Conservation (phyloP, 30 jellyfish, hydroid and myxozoan genomes). For the Turritopsis dohrnii region DNA sequence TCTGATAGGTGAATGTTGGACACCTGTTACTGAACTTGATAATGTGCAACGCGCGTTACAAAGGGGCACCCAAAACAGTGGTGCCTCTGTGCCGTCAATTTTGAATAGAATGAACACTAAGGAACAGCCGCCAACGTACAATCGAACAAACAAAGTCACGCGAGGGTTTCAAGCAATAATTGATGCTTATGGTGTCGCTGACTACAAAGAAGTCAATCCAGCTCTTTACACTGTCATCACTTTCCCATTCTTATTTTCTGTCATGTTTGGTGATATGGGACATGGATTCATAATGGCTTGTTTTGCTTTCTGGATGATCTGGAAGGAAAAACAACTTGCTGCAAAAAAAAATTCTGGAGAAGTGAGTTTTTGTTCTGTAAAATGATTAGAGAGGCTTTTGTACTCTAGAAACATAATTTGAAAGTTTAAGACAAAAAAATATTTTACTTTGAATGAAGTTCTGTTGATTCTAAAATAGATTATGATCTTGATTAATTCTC, state of each 20-base stretch:
- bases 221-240: constrained; percentile 79
- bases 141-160: constrained; percentile 71
- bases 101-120: constrained; percentile 80
- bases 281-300: constrained; percentile 75
- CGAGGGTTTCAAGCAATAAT: constrained; percentile 87
- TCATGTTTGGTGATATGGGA: constrained; percentile 95
- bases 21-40: constrained; percentile 82
- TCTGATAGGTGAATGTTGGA: constrained; percentile 96
- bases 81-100: constrained; percentile 85
- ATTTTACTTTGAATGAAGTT: background rate
- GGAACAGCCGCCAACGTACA: constrained; percentile 87
- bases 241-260: constrained; percentile 91
- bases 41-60: constrained; percentile 68
- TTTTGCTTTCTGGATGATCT: constrained; percentile 66
- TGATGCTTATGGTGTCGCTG: constrained; percentile 97
- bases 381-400: background rate
- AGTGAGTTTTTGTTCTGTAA: constrained; percentile 31
- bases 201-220: constrained; percentile 92
- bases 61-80: constrained; percentile 82
- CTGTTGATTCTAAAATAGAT: no score
- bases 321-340: constrained; percentile 58
- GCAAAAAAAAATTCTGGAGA: constrained; percentile 80
- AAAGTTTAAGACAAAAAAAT: background rate
- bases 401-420: background rate
- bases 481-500: no score